These are phyloP conservation scores for Falcaria lacertinaria DNA, from an alignment of 2,888 invertebrate genomes.

Conservation along the genomic window DNA sequence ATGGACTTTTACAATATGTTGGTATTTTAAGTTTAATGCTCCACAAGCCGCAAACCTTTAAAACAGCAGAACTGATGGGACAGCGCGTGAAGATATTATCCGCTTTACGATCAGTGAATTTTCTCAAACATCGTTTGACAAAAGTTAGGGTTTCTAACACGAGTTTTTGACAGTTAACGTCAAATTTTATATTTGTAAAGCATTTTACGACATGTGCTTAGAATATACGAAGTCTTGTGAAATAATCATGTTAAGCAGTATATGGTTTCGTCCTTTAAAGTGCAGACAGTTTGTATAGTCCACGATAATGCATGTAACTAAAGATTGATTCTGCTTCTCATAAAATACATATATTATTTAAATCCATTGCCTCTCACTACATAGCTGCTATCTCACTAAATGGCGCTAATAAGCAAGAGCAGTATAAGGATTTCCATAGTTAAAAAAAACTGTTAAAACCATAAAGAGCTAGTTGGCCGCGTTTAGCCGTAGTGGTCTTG, in stretches of 20 bases:
- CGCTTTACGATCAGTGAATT: constrained; percentile 41
- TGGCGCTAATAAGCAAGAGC: too few relatives aligned
- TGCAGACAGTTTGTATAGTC: not conserved
- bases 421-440: too few relatives aligned
- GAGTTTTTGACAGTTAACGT: constrained; percentile 30
- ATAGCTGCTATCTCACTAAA: too few relatives aligned
- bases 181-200: constrained; percentile 26
- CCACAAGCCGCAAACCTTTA: constrained; percentile 29
- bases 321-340: not conserved
- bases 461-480: too few relatives aligned
- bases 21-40: constrained; percentile 23
- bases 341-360: too few relatives aligned
- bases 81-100: constrained; percentile 43
- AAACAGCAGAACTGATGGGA: constrained; percentile 43
- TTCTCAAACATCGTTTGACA: constrained; percentile 24
- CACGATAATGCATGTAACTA: not conserved
- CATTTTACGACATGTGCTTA: constrained; percentile 21
- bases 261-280: not conserved
- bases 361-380: too few relatives aligned
- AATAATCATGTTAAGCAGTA: not conserved
- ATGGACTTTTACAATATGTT: constrained; percentile 25
- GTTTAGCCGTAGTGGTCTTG: too few relatives aligned
- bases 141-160: constrained; percentile 23
- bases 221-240: constrained; percentile 21
- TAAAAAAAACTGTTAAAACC: too few relatives aligned